phyloP scores from a whole-genome alignment of 2,797 vertebrate species.

The Chaetodon trifasciatus region DNA sequence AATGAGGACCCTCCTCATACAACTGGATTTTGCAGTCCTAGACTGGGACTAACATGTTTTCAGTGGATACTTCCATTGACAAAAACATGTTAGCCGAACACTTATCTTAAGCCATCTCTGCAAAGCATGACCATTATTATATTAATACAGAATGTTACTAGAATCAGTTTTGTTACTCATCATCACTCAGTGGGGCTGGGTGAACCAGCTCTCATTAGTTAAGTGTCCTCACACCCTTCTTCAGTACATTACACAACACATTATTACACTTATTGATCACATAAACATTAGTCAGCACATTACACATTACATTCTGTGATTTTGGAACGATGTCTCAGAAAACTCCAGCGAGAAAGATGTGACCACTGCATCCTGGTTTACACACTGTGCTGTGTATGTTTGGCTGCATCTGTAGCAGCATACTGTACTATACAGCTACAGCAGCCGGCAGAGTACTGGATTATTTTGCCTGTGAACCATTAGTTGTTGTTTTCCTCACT shows the following conservation, averaged over 20 bases:
- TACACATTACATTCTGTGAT: background rate
- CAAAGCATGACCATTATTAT: slow-evolving; percentile 22
- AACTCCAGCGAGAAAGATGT: background rate
- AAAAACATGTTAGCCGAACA: slow-evolving; percentile 7
- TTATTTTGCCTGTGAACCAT: background rate
- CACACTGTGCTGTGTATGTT: background rate
- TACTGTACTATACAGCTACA: background rate
- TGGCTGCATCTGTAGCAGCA: background rate
- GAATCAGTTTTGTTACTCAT: slow-evolving; percentile 40
- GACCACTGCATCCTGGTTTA: background rate
- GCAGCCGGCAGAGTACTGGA: background rate
- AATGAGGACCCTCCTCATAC: background rate
- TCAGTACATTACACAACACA: slow-evolving; percentile 11
- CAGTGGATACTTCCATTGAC: background rate
- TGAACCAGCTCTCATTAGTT: slow-evolving; percentile 53
- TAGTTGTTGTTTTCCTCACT: background rate
- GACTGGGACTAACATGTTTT: background rate
- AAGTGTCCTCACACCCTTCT: slow-evolving; percentile 18
- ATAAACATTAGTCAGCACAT: slow-evolving; percentile 6
- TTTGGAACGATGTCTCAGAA: background rate
- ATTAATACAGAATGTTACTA: slow-evolving; percentile 18
- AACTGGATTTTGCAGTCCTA: background rate
- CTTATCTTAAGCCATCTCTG: slow-evolving; percentile 9
- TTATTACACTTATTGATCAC: background rate
- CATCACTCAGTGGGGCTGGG: slow-evolving; percentile 36